Evolutionary conservation across 2,888 invertebrate species (phyloP).

Genomic region (Diadegma fenestrale): DNA sequence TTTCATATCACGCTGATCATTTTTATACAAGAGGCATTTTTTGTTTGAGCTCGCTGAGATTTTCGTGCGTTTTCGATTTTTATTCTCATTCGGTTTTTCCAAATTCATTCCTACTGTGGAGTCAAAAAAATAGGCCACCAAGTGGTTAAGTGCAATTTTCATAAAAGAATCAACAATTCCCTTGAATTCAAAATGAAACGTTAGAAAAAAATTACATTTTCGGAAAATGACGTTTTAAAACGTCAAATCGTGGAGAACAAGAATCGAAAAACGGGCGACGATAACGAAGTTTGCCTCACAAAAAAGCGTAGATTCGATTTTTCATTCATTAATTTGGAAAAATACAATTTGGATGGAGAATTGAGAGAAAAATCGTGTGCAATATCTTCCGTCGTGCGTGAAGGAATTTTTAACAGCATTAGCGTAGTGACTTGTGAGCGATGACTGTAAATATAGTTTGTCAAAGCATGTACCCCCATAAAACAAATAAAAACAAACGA

Average conservation of each 20-base stretch:
- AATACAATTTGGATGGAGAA: not conserved
- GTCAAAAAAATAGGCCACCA: not conserved
- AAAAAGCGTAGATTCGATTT: not conserved
- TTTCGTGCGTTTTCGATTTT: not conserved
- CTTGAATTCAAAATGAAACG: not conserved
- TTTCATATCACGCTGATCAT: slow-evolving; percentile 5
- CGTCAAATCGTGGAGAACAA: not conserved
- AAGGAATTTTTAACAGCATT: slow-evolving; percentile 53
- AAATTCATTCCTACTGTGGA: not conserved
- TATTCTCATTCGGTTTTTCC: not conserved
- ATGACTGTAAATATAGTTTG: slow-evolving; percentile 65
- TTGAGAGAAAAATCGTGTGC: not conserved
- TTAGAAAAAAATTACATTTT: not conserved
- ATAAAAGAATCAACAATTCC: not conserved
- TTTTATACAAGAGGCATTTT: slow-evolving; percentile 5
- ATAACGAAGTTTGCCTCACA: not conserved
- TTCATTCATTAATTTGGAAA: not conserved
- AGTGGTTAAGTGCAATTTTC: not conserved
- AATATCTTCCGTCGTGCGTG: slow-evolving; percentile 27
- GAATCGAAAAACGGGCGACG: not conserved
- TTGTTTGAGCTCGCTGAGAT: not conserved
- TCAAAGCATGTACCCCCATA: slow-evolving; percentile 59
- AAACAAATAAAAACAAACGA: slow-evolving; percentile 29
- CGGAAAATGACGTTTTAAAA: not conserved
- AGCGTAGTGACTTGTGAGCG: slow-evolving; percentile 21